These are phyloP conservation scores for Arctia plantaginis DNA, from an alignment of 2,888 invertebrate species.

Conservation along the genomic window DNA sequence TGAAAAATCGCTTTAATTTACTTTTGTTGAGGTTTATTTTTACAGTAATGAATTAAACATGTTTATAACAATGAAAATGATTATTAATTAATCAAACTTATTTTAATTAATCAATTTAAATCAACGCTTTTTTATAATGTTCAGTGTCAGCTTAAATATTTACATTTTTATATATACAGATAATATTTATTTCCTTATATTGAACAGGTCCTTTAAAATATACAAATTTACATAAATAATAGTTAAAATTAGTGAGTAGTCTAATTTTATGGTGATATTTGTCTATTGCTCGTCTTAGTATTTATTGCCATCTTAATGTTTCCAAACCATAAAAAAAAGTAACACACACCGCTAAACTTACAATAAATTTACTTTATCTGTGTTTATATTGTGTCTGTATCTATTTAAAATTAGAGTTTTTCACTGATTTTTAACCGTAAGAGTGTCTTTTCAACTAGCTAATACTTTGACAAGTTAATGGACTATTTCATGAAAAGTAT, in stretches of 20 bases:
- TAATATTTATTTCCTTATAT: neutral
- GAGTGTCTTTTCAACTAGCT: neutral
- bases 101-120: too few species aligned
- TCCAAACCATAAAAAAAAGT: neutral
- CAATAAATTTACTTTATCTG: neutral
- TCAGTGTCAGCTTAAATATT: neutral
- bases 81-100: too few species aligned
- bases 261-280: neutral
- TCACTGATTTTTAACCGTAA: neutral
- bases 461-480: neutral
- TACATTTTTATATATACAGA: neutral
- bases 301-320: neutral
- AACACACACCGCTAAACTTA: neutral
- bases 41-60: too few species aligned
- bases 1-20: too few species aligned
- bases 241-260: neutral
- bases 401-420: neutral
- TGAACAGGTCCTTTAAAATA: neutral
- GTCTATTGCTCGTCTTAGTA: neutral
- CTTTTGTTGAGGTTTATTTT: too few species aligned
- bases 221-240: neutral
- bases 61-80: too few species aligned
- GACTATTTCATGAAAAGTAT: slow-evolving; percentile 1
- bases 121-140: neutral
- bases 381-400: neutral